These are phyloP conservation scores for Podarcis siculus DNA, from an alignment of 2,797 vertebrate genomes.

Conservation along the genomic window DNA sequence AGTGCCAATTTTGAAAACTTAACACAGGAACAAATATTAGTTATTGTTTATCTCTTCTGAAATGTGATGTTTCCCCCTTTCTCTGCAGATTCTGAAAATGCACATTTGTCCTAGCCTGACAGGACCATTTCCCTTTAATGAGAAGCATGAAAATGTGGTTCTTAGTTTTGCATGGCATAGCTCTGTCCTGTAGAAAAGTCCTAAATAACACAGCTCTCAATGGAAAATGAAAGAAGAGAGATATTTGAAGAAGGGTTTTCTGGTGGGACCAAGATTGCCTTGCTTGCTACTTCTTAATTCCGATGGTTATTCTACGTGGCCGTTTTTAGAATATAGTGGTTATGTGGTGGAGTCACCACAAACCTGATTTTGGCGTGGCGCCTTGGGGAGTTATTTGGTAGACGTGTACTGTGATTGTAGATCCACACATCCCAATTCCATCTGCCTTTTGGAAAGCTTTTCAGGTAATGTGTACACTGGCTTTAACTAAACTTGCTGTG, in stretches of 20 bases:
- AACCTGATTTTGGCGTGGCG: neutral
- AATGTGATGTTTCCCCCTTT: neutral
- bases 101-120: neutral
- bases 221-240: neutral
- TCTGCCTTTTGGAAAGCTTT: neutral
- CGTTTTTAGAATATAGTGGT: conserved; percentile 3
- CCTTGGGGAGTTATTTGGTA: neutral
- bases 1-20: neutral
- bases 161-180: neutral
- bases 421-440: neutral
- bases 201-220: neutral
- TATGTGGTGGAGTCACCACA: neutral
- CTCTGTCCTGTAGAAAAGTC: neutral
- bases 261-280: neutral
- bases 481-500: neutral
- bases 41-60: neutral
- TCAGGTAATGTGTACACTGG: neutral
- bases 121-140: neutral
- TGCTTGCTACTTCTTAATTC: neutral
- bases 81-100: neutral
- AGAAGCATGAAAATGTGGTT: neutral
- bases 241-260: neutral
- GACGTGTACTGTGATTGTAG: neutral
- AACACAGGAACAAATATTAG: neutral
- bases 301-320: neutral